A percentile compares a stretch with the other conserved stretches of the same genome.
phyloP scores from a whole-genome alignment of 2,797 vertebrate genomes.

The Sorex maritimensis region DNA sequence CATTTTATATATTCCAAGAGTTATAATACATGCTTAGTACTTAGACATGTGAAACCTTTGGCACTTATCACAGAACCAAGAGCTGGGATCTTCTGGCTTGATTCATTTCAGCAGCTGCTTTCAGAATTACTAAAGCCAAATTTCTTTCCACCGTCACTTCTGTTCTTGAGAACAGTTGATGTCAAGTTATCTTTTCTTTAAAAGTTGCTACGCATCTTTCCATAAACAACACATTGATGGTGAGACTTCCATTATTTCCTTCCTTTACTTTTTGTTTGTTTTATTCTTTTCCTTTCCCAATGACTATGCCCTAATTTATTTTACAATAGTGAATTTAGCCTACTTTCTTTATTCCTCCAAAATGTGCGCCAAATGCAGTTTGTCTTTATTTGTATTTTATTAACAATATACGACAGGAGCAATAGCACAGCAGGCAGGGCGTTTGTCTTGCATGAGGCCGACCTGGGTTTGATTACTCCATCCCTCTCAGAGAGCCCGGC shows the following conservation, averaged over 20 bases:
- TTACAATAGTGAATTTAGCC: neutral
- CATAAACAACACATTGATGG: slow-evolving; percentile 67
- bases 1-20: neutral
- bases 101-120: slow-evolving; percentile 51
- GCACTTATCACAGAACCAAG: slow-evolving; percentile 34
- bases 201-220: slow-evolving; percentile 53
- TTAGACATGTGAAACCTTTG: slow-evolving; percentile 29
- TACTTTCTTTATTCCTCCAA: neutral
- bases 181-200: slow-evolving; percentile 40
- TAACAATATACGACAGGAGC: too few species aligned
- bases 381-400: neutral
- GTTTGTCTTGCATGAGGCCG: too few species aligned
- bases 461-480: too few species aligned
- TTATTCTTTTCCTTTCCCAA: neutral
- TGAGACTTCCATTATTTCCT: slow-evolving; percentile 13
- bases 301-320: neutral
- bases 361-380: neutral
- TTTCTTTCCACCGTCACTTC: neutral
- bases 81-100: slow-evolving; percentile 47
- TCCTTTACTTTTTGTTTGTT: neutral
- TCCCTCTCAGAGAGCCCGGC: too few species aligned
- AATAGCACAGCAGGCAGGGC: too few species aligned
- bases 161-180: slow-evolving; percentile 43
- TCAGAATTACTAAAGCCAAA: slow-evolving; percentile 49
- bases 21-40: neutral